Base-by-base conservation (phyloP, 37 sponge, comb jelly and placozoan genomes). In the Theonella swinhoei region DNA sequence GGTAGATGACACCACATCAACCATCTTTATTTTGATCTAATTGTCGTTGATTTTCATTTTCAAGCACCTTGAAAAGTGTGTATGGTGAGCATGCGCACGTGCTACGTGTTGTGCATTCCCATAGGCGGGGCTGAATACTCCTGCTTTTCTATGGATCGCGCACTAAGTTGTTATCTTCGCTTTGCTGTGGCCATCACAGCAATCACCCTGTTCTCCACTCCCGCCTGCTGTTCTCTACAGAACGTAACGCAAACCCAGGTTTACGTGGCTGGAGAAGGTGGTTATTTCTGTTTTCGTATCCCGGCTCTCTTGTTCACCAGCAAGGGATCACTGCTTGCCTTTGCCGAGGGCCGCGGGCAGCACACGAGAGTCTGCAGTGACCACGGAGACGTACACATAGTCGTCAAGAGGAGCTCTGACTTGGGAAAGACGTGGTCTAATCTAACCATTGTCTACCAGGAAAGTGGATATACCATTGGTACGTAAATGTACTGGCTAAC, bases 281-380 rank as follows among this genome's bases (percentile, higher is more conserved):
- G 70, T 58, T 80, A 80, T 23, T 8, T 25, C 33, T 80, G 80
- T 31, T 80, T 80, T 34, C 35, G 70, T 43, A 80, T 80, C 59
- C 80, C 80, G 11, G 31, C 70, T 41, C 54, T 80, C 28, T 31
- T 68, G 28, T 66, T 67, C 68, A 79, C 79, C 3, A 25, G 65
- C 26, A 64, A 39, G 29, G 68, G 47, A 4, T 65, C 79, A 7
- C 42, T 79, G 29, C 68, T 79, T n/a, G 79, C 79, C n/a, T 79
- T 79, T n/a, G 79, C 79, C 4, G 79, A 79, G 68, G 79, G 79
- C 31, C 62, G 79, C 4, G 77, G 77, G 24, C 77, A 62, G 62
- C 67, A 79, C 30, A 39, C 79, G 3, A 65, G 31, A 30, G 4
- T 11, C 42, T 79, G 79, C 35, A 4, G 42, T 2, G 79, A 79